Evolutionary conservation across 2,113 vertebrate genomes (phyloP).

Genomic region (Psephotus haematonotus): DNA sequence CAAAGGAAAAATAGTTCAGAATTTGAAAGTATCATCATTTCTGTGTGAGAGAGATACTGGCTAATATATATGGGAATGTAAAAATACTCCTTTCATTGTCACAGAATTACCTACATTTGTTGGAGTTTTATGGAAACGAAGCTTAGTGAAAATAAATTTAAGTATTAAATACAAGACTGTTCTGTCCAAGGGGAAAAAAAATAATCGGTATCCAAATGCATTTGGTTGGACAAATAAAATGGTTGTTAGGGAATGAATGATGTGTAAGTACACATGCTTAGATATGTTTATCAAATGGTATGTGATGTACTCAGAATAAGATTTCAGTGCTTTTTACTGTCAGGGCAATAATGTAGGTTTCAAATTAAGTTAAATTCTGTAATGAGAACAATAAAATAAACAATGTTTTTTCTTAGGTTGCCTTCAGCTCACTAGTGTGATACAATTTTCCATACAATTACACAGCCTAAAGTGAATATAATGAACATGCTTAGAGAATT

Average conservation of each 20-base stretch:
- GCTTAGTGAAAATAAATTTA: neutral
- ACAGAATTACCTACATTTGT: neutral
- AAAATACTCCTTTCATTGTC: neutral
- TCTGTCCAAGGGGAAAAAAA: neutral
- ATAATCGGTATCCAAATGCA: neutral
- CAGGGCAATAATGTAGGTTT: neutral
- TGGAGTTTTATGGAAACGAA: neutral
- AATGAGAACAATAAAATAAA: neutral
- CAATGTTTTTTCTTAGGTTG: neutral
- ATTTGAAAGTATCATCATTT: neutral
- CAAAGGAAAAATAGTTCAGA: neutral
- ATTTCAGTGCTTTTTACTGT: neutral
- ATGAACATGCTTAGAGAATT: neutral
- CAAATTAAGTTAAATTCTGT: neutral
- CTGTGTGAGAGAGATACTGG: neutral
- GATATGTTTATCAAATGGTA: neutral
- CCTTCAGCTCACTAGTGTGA: neutral
- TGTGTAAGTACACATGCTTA: neutral
- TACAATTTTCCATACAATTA: constrained; percentile 15
- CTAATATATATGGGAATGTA: neutral
- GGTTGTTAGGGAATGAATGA: neutral
- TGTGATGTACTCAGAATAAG: neutral
- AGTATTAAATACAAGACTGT: neutral
- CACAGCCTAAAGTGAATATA: constrained; percentile 2
- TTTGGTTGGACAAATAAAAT: neutral